These are phyloP conservation scores for Karalla daura DNA, from an alignment of 2,797 vertebrate genomes.

Conservation along the genomic window DNA sequence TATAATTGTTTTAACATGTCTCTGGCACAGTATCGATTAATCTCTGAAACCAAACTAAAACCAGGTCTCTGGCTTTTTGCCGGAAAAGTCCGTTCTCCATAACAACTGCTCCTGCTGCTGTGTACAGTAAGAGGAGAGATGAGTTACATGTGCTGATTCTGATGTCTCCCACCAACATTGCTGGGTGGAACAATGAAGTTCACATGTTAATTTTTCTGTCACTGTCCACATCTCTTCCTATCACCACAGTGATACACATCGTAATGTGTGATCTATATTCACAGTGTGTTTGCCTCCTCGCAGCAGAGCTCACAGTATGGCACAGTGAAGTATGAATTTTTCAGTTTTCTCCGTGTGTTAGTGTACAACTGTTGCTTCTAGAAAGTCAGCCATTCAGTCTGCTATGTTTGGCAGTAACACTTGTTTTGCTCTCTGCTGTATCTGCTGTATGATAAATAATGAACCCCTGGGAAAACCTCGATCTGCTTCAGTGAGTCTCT, in stretches of 20 bases:
- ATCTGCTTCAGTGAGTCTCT: constrained; percentile 5
- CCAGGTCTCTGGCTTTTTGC: not conserved
- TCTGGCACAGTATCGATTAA: no score
- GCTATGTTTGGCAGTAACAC: constrained; percentile 3
- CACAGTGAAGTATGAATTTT: constrained; percentile 25
- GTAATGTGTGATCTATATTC: constrained; percentile 10
- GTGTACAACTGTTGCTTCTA: constrained; percentile 13
- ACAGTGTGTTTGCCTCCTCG: constrained; percentile 1
- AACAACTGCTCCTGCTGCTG: not conserved
- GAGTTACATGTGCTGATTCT: constrained; percentile 31
- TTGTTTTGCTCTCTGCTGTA: constrained; percentile 31
- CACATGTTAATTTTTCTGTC: constrained; percentile 28
- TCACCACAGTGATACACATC: not conserved
- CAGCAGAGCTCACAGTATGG: constrained; percentile 19
- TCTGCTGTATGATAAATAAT: constrained; percentile 28
- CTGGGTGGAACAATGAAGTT: not conserved
- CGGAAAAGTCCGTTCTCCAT: not conserved
- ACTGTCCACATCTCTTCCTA: not conserved
- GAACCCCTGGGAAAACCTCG: not conserved
- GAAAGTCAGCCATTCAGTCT: constrained; percentile 17
- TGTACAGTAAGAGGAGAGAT: not conserved
- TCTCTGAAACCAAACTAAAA: no score
- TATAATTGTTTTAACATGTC: not conserved
- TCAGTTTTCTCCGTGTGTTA: constrained; percentile 24
- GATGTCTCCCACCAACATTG: not conserved